These are phyloP conservation scores for Caenorhabditis panamensis DNA, from an alignment of 2,888 invertebrate species.

Conservation along the genomic window DNA sequence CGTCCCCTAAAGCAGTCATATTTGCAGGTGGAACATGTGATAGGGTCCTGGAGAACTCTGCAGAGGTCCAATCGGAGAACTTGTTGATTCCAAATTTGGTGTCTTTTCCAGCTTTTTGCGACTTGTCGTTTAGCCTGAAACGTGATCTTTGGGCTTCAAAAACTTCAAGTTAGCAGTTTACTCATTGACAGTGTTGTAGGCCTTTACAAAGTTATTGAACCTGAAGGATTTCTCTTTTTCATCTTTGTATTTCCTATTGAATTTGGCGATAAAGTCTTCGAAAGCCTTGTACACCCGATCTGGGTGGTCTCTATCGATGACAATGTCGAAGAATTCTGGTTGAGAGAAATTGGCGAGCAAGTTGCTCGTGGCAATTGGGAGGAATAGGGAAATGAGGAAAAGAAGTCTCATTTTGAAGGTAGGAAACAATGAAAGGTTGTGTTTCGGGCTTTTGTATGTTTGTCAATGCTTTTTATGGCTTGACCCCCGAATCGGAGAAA, in stretches of 20 bases:
- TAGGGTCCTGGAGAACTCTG: slow-evolving; percentile 21
- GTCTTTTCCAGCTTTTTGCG: slow-evolving; percentile 10
- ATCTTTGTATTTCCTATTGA: slow-evolving; percentile 33
- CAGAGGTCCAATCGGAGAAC: slow-evolving; percentile 25
- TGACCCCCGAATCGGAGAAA: too few species aligned
- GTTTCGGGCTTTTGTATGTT: too few species aligned
- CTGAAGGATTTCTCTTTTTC: not conserved
- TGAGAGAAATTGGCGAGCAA: slow-evolving; percentile 1
- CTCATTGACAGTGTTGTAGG: slow-evolving; percentile 32
- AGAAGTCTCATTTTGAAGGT: too few species aligned
- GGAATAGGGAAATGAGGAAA: not conserved
- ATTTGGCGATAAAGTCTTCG: slow-evolving; percentile 24
- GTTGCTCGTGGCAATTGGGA: too few species aligned
- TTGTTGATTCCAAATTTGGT: slow-evolving; percentile 49
- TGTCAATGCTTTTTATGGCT: too few species aligned
- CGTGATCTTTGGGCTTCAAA: too few species aligned
- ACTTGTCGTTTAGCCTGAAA: slow-evolving; percentile 31
- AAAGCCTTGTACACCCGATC: slow-evolving; percentile 45
- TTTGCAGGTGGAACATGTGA: slow-evolving; percentile 17
- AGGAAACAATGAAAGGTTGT: too few species aligned
- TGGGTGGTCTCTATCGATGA: slow-evolving; percentile 34
- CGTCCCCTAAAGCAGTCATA: slow-evolving; percentile 4
- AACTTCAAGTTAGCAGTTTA: slow-evolving; percentile 4
- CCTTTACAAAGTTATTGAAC: slow-evolving; percentile 42
- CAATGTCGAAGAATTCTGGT: slow-evolving; percentile 30